Conservation (phyloP, 2,113 vertebrate genomes). For the Bagarius yarrelli region DNA sequence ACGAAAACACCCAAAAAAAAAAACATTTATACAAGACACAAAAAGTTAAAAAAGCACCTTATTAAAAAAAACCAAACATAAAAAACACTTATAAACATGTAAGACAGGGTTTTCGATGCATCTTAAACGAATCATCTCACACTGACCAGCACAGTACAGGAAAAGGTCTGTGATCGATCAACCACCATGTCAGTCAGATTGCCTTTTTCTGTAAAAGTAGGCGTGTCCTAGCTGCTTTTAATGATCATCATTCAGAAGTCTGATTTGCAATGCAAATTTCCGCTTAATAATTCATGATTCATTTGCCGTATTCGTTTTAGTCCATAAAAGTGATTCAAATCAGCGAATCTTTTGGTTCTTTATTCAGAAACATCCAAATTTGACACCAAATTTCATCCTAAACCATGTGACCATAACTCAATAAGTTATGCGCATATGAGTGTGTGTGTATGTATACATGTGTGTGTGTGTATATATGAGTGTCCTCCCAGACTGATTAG, state of each 20-base stretch:
- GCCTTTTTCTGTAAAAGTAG: background rate
- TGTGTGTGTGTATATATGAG: slow-evolving; percentile 51
- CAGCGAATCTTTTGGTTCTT: background rate
- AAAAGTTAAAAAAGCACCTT: too few species aligned
- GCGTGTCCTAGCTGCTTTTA: background rate
- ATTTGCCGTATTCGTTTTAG: background rate
- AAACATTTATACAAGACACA: too few species aligned
- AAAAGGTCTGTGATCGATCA: background rate
- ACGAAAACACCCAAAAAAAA: too few species aligned
- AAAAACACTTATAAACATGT: too few species aligned
- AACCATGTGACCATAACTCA: slow-evolving; percentile 23
- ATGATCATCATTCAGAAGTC: background rate
- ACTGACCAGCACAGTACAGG: background rate
- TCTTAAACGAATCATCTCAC: background rate
- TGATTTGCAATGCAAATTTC: background rate
- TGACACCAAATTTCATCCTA: background rate
- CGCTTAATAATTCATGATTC: too few species aligned
- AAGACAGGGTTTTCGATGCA: background rate
- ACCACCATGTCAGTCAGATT: background rate
- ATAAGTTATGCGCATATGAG: slow-evolving; percentile 39
- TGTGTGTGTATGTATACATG: slow-evolving; percentile 22
- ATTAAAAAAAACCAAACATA: too few species aligned
- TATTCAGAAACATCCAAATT: background rate
- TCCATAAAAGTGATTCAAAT: background rate
- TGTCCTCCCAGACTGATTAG: slow-evolving; percentile 58